Base-by-base conservation (phyloP, 1,140 invertebrate species). In the Neotoxoptera formosana region DNA sequence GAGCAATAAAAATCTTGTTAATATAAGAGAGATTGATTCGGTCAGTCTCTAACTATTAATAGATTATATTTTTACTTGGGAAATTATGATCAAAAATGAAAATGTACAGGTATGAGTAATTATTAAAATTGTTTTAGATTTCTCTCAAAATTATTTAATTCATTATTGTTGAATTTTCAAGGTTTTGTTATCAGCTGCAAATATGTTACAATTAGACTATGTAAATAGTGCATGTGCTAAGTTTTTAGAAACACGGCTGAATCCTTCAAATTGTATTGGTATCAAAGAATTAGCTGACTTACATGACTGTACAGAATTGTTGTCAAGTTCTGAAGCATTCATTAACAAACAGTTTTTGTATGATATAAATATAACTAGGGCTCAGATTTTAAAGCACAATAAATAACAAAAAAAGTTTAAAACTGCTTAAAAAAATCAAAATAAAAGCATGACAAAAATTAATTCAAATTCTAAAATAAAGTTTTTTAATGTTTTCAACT, bases 211-310 rank as follows among this genome's bases (percentile, higher is more conserved):
- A 95, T 95, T 99, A 94, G 97, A 96, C 36, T 98, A 99, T 95
- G 98, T 99, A 7, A 96, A 98, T 94, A 98, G 98, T 95, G 98
- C 98, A 8, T 98, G 98, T 95, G 99, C 98, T 96, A 97, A 98
- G 94, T 99, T 99, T 96, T 96, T 99, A 83, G 97, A 98, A 95
- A 96, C 97, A 41, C 98, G 99, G 95, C 96, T 99, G 84, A 98
- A 99, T 96, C 98, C 98, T 23, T 98, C 98, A 93, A 99, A 99
- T 96, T 99, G 98, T 95, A 96, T 99, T 90, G 98, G 99, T 93
- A 99, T 99, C 94, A 96, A 98, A 94, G 98, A 98, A 91, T 99
- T 99, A 96, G 98, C 98, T 56, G 98, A 99, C 96, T 96, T 99
- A 53, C 98, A 99, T 96, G 97, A 98, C 45, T 99, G 98, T 96